Base-by-base conservation (phyloP, 2,797 vertebrate species). In the Ctenopoma kingsleyae region DNA sequence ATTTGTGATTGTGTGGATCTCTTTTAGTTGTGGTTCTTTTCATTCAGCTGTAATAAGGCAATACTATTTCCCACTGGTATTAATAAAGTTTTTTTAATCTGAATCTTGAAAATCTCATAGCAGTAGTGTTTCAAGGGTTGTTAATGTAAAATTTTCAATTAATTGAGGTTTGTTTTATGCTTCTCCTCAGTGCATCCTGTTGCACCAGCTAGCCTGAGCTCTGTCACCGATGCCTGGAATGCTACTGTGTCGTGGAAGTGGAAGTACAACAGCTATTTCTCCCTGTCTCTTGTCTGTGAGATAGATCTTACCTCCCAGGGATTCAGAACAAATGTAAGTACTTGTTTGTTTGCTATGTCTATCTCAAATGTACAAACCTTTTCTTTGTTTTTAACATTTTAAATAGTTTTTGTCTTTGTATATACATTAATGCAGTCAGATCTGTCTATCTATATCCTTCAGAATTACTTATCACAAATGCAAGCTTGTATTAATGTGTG, bases 201-300 rank as follows among this genome's bases (percentile, higher is more conserved):
- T 25, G 86, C 87, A 44, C 93, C 94, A n/a, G 22, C 1, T 20
- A 50, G 54, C 0, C 49, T 92, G 46, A 62, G 0, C 0, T 8
- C 27, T 5, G 19, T 38, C 2, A 12, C 36, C 19, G 15, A 78
- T 19, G 85, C 91, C 57, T 89, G 90, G 90, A 92, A 91, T 32
- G 91, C 87, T 23, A 86, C 80, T 27, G 52, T 95, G 43, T 8
- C 9, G 17, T 95, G 94, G 94, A 13, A 30, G 30, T 95, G 93
- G 95, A 38, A 58, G 13, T 63, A 87, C 12, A 6, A 25, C 0
- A 40, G 38, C 49, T 94, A 92, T 69, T 50, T 63, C 22, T 73
- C 71, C 10, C 82, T 94, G 61, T 60, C 78, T 53, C 86, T 95
- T 35, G 36, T 80, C 53, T 95, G 95, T 75, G 87, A 94, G 81